Conservation (phyloP, 2,113 vertebrate genomes). For the Semnopithecus entellus region DNA sequence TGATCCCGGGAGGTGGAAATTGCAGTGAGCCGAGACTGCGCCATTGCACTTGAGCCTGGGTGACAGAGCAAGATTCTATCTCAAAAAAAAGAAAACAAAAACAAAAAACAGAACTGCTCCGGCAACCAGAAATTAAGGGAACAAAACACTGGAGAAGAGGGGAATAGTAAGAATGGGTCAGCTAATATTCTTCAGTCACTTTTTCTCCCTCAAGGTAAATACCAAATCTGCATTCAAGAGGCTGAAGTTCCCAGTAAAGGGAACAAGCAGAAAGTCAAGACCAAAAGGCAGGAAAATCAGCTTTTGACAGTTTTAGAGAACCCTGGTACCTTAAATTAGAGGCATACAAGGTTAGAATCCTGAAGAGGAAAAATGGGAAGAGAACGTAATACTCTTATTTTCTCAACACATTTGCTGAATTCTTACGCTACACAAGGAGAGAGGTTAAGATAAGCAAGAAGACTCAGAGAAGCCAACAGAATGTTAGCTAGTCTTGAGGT, state of each 20-base stretch:
- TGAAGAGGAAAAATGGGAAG: neutral
- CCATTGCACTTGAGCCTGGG: too few species aligned
- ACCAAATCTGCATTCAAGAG: neutral
- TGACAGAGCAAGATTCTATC: too few species aligned
- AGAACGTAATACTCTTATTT: neutral
- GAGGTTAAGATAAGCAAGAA: neutral
- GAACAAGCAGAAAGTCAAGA: neutral
- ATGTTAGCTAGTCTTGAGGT: neutral
- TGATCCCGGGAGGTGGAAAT: too few species aligned
- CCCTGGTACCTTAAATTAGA: slow-evolving; percentile 44
- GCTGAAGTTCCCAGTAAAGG: neutral
- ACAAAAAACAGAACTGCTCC: neutral
- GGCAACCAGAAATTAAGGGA: slow-evolving; percentile 6
- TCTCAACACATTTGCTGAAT: neutral
- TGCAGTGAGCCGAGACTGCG: too few species aligned
- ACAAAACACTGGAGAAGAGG: slow-evolving; percentile 2
- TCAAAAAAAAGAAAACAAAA: too few species aligned
- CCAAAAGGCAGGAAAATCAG: slow-evolving; percentile 10
- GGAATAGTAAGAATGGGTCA: neutral
- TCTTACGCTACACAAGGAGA: neutral
- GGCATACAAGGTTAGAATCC: neutral
- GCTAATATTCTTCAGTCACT: neutral
- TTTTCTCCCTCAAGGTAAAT: neutral
- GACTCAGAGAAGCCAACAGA: neutral
- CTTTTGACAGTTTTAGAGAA: slow-evolving; percentile 17